Base-by-base conservation (phyloP, 1,140 invertebrate species). In the Apolygus lucorum region DNA sequence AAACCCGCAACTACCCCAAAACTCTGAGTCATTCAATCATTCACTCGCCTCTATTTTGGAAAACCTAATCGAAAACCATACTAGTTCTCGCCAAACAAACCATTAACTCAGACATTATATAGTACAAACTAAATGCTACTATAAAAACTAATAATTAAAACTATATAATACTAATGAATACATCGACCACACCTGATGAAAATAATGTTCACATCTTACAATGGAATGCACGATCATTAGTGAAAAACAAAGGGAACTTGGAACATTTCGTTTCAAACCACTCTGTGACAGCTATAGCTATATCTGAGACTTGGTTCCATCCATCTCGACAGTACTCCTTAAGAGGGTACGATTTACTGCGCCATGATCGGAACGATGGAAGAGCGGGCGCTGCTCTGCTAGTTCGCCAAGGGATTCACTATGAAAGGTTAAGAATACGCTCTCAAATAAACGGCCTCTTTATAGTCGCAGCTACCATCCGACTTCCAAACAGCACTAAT, bases 371-470 rank as follows among this genome's bases (percentile, higher is more conserved):
- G 52, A 24, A 54, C n/a, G 52, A 54, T 24, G n/a, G n/a, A n/a
- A 21, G 25, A 21, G 52, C n/a, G 25, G 52, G 52, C 2, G 52
- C 25, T 1, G 52, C n/a, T 21, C n/a, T 54, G 25, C 52, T 54
- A 54, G 25, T 54, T 54, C n/a, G 52, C n/a, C n/a, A 54, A 54
- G 52, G 52, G n/a, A 54, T 54, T 1, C 52, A 54, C n/a, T 54
- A 54, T 17, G 52, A 21, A 54, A 24, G 25, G 25, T n/a, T 54
- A 54, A 54, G 25, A 2, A 2, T 54, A 54, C n/a, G 52, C 25
- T 24, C n/a, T 1, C n/a, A 54, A 2, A 54, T 54, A 54, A 24
- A 54, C n/a, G 2, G 25, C 14, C 14, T 54, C 25, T 21, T 54
- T n/a, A 24, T 24, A 54, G 2, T 54, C n/a, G 52, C n/a, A 54